phyloP scores from a whole-genome alignment of 2,797 vertebrate species.

The Acomys russatus region DNA sequence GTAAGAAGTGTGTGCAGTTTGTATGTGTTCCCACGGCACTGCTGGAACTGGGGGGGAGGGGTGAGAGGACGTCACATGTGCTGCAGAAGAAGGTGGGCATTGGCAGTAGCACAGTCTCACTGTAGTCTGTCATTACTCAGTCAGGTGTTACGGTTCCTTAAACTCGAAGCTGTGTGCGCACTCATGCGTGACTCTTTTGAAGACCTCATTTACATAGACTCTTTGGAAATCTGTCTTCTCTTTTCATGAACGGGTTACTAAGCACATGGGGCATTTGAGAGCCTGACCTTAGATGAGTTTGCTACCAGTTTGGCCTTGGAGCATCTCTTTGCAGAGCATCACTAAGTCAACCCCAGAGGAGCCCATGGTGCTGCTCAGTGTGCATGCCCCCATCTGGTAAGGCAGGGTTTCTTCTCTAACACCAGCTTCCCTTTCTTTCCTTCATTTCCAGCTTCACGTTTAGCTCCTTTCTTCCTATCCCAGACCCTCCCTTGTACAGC shows the following conservation, averaged over 20 bases:
- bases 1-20: not conserved
- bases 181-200: not conserved
- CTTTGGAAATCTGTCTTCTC: constrained; percentile 30
- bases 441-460: not conserved
- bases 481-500: not conserved
- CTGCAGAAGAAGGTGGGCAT: not conserved
- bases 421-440: not conserved
- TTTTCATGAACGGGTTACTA: constrained; percentile 41
- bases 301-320: not conserved
- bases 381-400: not conserved
- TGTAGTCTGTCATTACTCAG: not conserved
- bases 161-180: not conserved
- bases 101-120: not conserved
- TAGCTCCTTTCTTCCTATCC: not conserved
- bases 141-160: not conserved
- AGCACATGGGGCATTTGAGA: not conserved
- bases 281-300: not conserved
- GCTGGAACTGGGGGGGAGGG: not conserved
- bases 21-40: not conserved
- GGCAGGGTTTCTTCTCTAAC: not conserved
- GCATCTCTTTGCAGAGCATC: not conserved
- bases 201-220: not conserved
- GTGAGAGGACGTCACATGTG: not conserved
- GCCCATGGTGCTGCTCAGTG: not conserved
- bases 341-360: not conserved